Conservation (phyloP, 2,113 vertebrate genomes). For the Sylvia atricapilla region DNA sequence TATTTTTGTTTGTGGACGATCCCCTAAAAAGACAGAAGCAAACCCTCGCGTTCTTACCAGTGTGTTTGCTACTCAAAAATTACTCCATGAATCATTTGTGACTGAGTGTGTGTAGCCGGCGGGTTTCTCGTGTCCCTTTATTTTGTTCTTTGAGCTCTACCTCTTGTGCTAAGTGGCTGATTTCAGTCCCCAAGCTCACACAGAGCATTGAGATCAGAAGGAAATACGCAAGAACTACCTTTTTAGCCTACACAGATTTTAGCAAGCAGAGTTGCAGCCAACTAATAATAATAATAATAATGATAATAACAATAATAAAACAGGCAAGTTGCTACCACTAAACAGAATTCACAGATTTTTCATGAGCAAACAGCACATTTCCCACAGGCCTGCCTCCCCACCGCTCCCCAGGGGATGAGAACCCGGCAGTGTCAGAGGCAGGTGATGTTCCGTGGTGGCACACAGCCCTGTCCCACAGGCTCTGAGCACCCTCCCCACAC, state of each 20-base stretch:
- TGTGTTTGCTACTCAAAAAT: background rate
- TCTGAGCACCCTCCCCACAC: background rate
- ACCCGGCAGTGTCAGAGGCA: background rate
- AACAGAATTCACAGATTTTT: background rate
- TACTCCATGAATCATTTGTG: background rate
- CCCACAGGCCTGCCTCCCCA: background rate
- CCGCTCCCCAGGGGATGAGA: rapidly evolving
- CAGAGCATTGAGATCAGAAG: background rate
- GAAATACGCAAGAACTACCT: background rate
- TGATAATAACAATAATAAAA: background rate
- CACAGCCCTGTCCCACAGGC: background rate
- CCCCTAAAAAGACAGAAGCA: background rate
- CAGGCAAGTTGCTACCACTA: background rate
- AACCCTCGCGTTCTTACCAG: background rate
- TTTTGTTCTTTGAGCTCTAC: background rate
- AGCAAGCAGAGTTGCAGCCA: background rate
- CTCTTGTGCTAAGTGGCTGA: background rate
- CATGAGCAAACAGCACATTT: rapidly evolving
- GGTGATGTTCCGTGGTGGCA: background rate
- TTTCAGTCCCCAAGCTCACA: background rate
- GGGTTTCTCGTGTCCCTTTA: background rate
- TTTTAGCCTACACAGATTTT: background rate
- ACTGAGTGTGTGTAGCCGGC: background rate
- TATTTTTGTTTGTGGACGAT: slow-evolving; percentile 48
- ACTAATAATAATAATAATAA: background rate